phyloP scores from a whole-genome alignment of 2,888 invertebrate genomes.

The Sericinus montela region DNA sequence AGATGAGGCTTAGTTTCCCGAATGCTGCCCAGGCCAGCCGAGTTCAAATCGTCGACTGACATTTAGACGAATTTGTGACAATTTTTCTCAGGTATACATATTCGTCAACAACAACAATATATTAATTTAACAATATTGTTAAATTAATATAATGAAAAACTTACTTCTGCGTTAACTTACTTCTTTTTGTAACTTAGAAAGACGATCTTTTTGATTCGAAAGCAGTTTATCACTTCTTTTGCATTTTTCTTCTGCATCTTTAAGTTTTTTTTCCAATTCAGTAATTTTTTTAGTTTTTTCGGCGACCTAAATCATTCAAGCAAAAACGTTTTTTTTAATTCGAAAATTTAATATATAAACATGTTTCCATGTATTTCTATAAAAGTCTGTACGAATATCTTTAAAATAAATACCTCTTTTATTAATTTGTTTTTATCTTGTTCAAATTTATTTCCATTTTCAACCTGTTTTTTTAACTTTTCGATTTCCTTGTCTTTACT shows the following conservation, averaged over 20 bases:
- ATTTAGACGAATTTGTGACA: too few relatives aligned
- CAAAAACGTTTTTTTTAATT: background rate
- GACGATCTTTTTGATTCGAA: constrained; percentile 76
- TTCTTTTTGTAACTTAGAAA: constrained; percentile 80
- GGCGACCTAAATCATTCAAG: constrained; percentile 64
- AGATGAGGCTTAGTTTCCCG: too few relatives aligned
- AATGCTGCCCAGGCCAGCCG: too few relatives aligned
- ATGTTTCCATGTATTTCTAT: too few relatives aligned
- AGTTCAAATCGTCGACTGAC: too few relatives aligned
- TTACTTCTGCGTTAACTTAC: constrained; percentile 44
- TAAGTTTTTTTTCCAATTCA: constrained; percentile 83
- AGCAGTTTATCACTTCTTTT: constrained; percentile 79
- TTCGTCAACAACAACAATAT: too few relatives aligned
- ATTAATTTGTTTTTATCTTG: constrained; percentile 79
- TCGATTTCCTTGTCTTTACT: constrained; percentile 81
- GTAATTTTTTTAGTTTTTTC: constrained; percentile 81
- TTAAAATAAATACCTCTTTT: constrained; percentile 77
- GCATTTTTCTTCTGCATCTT: constrained; percentile 83
- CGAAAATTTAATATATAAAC: too few relatives aligned
- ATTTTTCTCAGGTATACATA: too few relatives aligned
- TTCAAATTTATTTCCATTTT: constrained; percentile 64
- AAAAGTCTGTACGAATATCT: too few relatives aligned
- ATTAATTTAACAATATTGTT: constrained; percentile 1
- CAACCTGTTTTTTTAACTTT: constrained; percentile 80
- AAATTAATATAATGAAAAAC: background rate